Conservation (phyloP, 2,888 invertebrate species). For the Acheta domesticus region DNA sequence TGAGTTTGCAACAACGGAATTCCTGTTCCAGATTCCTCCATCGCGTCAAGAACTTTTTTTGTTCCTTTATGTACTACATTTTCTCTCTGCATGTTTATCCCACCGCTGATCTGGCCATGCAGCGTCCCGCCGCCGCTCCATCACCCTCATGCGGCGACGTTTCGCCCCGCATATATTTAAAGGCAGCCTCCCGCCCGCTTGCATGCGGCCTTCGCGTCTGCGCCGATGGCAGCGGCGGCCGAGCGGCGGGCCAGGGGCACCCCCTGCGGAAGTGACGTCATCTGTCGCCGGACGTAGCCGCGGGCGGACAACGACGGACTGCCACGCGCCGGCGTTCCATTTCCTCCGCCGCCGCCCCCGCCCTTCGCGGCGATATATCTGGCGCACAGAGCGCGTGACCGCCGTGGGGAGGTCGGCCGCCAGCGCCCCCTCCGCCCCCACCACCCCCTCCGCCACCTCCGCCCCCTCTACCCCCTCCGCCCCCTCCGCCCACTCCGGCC, state of each 20-base stretch:
- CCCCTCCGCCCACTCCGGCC: no score
- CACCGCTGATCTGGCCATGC: no score
- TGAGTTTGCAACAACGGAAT: no score
- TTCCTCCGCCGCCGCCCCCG: background rate
- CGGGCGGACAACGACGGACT: conserved; percentile 18
- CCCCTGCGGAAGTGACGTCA: background rate
- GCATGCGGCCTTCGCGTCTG: background rate
- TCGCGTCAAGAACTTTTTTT: no score
- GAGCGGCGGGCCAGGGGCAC: background rate
- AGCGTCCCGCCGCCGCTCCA: no score
- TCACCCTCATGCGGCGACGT: no score
- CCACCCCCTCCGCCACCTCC: no score
- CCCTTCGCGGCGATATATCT: background rate
- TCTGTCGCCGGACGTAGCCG: conserved; percentile 1
- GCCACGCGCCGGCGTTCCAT: conserved; percentile 18
- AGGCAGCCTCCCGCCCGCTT: background rate
- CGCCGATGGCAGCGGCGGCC: background rate
- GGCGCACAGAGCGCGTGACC: background rate
- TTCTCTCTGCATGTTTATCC: no score
- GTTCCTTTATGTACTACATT: no score
- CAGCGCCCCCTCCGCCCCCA: background rate
- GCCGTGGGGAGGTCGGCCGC: background rate
- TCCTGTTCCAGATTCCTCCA: no score
- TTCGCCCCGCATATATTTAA: background rate
- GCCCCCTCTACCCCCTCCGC: no score